Evolutionary conservation across 2,113 vertebrate genomes (phyloP).

Genomic region (Nipponia nippon): DNA sequence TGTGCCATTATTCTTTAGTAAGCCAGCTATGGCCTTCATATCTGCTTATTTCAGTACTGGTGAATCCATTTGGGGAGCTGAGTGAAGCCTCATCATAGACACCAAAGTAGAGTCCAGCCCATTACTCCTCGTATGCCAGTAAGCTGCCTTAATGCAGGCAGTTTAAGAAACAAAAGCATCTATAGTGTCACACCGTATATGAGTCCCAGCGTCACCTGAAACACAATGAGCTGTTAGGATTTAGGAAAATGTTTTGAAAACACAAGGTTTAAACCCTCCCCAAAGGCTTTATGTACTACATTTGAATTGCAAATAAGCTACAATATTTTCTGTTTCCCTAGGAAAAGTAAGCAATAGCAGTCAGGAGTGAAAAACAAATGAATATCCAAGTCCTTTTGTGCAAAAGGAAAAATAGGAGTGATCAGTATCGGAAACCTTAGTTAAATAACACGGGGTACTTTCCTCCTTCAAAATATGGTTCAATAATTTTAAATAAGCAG

Average conservation of each 20-base stretch:
- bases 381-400: background rate
- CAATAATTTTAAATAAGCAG: conserved; percentile 48
- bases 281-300: background rate
- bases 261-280: conserved; percentile 13
- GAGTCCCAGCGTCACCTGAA: background rate
- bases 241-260: conserved; percentile 29
- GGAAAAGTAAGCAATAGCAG: conserved; percentile 5
- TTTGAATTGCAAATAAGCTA: conserved; percentile 30
- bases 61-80: background rate
- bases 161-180: background rate
- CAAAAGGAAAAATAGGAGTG: background rate
- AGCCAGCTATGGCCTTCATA: background rate
- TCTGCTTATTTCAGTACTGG: background rate
- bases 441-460: background rate
- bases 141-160: background rate
- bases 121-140: background rate
- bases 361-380: background rate
- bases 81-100: background rate
- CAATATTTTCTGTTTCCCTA: background rate
- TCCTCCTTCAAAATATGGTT: background rate
- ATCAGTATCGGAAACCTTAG: background rate
- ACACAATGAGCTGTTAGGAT: background rate
- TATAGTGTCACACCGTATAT: rapidly evolving
- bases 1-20: background rate
- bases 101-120: background rate